Percentiles rank a stretch among this genome's conserved stretches.
These are phyloP conservation scores for Leptinotarsa juncta DNA, from an alignment of 2,888 invertebrate species.

Conservation along the genomic window DNA sequence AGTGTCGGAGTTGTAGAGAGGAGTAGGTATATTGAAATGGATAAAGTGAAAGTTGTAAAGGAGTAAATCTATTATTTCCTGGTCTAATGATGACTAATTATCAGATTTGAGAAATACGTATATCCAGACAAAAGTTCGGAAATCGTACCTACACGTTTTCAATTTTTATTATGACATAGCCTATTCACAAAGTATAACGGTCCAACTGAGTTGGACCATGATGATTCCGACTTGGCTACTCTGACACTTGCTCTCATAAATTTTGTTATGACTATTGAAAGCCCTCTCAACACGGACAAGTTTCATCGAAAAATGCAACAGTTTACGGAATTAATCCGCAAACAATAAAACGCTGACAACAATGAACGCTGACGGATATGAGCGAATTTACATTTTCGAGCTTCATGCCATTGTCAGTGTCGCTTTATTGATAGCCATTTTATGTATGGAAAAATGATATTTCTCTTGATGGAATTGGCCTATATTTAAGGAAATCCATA, in stretches of 20 bases:
- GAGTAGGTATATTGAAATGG: too few species aligned
- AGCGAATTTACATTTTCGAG: slow-evolving; percentile 13
- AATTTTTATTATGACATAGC: too few species aligned
- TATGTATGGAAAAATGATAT: background rate
- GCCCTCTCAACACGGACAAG: background rate
- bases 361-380: slow-evolving; percentile 15
- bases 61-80: too few species aligned
- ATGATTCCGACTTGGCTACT: background rate
- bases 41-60: too few species aligned
- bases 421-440: slow-evolving; percentile 15
- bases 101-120: too few species aligned
- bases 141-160: too few species aligned
- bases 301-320: slow-evolving; percentile 17
- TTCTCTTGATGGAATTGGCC: background rate
- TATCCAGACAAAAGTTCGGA: too few species aligned
- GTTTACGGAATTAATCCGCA: slow-evolving; percentile 21
- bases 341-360: slow-evolving; percentile 17
- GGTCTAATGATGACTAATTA: too few species aligned
- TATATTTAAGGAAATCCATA: too few species aligned
- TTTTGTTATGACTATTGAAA: background rate
- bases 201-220: background rate
- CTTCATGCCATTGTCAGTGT: slow-evolving; percentile 1
- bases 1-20: too few species aligned
- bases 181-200: too few species aligned
- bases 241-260: background rate